phyloP scores from a whole-genome alignment of 2,113 vertebrate species.

The Saimiri boliviensis region DNA sequence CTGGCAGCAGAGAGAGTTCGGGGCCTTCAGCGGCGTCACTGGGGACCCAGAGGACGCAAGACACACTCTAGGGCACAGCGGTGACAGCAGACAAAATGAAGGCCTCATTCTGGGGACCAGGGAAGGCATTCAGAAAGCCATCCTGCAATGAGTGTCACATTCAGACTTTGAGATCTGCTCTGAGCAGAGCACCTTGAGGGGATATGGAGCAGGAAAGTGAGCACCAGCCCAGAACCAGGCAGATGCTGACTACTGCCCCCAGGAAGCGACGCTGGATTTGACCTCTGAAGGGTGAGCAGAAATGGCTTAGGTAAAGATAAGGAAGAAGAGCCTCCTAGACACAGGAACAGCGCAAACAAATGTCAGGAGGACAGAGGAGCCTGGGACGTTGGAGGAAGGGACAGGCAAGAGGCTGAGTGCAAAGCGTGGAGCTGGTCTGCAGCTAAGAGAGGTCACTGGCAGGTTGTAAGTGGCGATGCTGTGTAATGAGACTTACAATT shows the following conservation, averaged over 20 bases:
- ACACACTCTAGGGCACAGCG: not conserved
- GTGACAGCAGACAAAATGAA: not conserved
- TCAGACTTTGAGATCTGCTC: not conserved
- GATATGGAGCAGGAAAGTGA: not conserved
- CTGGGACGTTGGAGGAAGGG: not conserved
- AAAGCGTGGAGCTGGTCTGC: not conserved
- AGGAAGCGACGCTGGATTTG: not conserved
- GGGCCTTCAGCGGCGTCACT: too few relatives aligned
- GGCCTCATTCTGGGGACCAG: not conserved
- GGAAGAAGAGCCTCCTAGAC: not conserved
- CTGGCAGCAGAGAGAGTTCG: not conserved
- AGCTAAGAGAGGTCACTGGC: not conserved
- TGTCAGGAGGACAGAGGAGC: not conserved
- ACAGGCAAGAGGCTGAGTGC: fast-evolving
- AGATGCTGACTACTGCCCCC: not conserved
- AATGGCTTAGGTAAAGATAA: not conserved
- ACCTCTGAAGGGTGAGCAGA: not conserved
- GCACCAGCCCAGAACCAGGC: too few relatives aligned
- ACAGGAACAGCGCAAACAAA: not conserved
- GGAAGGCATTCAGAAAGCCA: not conserved
- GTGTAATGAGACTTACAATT: not conserved
- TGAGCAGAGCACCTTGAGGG: not conserved
- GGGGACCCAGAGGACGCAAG: too few relatives aligned
- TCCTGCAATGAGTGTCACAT: not conserved
- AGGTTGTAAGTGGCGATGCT: not conserved